Conservation (phyloP, 2,888 invertebrate species). For the Melolontha melolontha region DNA sequence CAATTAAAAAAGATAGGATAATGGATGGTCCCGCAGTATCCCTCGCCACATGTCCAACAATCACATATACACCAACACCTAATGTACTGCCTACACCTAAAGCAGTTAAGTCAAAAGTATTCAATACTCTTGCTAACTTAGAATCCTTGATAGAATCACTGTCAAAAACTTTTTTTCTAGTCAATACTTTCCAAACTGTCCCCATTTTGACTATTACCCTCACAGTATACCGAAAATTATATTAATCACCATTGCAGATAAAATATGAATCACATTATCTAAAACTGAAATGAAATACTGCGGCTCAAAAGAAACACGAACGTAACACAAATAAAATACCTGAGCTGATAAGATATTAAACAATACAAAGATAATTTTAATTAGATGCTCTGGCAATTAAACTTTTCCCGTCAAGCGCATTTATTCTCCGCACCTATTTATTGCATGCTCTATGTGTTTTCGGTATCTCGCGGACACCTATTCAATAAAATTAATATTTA, state of each 20-base stretch:
- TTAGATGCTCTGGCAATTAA: slow-evolving; percentile 32
- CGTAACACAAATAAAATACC: slow-evolving; percentile 43
- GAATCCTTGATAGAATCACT: slow-evolving; percentile 62
- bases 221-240: slow-evolving; percentile 29
- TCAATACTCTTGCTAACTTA: slow-evolving; percentile 77
- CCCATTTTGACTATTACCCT: slow-evolving; percentile 49
- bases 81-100: slow-evolving; percentile 86
- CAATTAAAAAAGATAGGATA: slow-evolving; percentile 85
- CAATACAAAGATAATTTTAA: slow-evolving; percentile 40
- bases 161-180: slow-evolving; percentile 60
- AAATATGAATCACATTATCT: slow-evolving; percentile 42
- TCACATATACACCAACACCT: slow-evolving; percentile 91
- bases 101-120: slow-evolving; percentile 85
- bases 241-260: slow-evolving; percentile 32
- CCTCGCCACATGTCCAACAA: slow-evolving; percentile 87
- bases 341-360: slow-evolving; percentile 42
- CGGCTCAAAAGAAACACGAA: slow-evolving; percentile 34
- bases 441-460: not conserved
- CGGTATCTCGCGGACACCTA: not conserved
- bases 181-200: slow-evolving; percentile 59
- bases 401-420: slow-evolving; percentile 17
- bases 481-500: too few relatives aligned
- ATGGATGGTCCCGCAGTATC: slow-evolving; percentile 88
- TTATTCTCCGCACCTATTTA: too few relatives aligned
- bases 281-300: slow-evolving; percentile 27